Percentiles rank a stretch among this genome's conserved stretches.
phyloP scores from a whole-genome alignment of 2,113 vertebrate genomes.

The Sorex araneus region DNA sequence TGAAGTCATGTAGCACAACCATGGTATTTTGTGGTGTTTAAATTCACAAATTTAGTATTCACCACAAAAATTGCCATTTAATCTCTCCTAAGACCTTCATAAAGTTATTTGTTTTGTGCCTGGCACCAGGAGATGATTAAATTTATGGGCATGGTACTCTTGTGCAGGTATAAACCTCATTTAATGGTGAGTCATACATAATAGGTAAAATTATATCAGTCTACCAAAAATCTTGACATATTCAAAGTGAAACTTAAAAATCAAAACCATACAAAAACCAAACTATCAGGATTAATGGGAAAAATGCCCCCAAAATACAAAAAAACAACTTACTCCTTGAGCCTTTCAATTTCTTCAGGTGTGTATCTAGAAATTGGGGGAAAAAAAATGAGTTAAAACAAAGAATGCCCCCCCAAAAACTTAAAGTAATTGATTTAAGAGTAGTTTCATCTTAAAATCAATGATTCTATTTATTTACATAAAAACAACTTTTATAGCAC shows the following conservation, averaged over 20 bases:
- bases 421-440: constrained; percentile 66
- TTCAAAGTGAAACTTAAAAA: constrained; percentile 64
- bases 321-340: constrained; percentile 95
- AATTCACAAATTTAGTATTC: background rate
- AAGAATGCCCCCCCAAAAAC: constrained; percentile 34
- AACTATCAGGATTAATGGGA: constrained; percentile 64
- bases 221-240: constrained; percentile 33
- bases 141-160: constrained; percentile 23
- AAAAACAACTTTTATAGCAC: constrained; percentile 14
- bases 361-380: constrained; percentile 92
- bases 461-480: constrained; percentile 19
- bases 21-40: background rate
- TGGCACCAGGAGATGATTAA: background rate
- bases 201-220: constrained; percentile 45
- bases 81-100: constrained; percentile 18
- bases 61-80: constrained; percentile 10
- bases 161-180: background rate
- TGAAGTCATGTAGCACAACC: constrained; percentile 2
- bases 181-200: background rate
- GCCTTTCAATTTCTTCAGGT: constrained; percentile 96
- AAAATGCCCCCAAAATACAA: constrained; percentile 1
- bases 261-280: constrained; percentile 16
- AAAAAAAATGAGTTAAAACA: constrained; percentile 80
- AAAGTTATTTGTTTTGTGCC: background rate
- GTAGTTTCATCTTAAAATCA: constrained; percentile 44